Conservation (phyloP, 2,113 vertebrate species). For the Urocolius indicus region DNA sequence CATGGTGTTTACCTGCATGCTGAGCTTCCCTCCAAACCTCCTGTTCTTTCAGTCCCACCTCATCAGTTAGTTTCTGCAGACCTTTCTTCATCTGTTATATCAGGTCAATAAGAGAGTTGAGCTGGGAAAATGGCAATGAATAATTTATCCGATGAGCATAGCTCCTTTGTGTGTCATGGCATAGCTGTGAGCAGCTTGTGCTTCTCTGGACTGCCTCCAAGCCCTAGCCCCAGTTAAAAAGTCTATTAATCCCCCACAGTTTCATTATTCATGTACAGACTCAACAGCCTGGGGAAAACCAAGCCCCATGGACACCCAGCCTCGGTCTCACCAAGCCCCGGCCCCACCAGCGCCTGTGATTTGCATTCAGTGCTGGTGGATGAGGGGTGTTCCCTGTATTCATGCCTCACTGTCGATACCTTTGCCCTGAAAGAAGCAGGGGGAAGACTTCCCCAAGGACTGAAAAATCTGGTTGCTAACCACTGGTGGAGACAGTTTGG, state of each 20-base stretch:
- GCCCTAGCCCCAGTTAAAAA: not conserved
- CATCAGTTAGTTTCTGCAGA: not conserved
- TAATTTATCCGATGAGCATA: not conserved
- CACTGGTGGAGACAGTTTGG: not conserved
- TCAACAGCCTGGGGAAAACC: not conserved
- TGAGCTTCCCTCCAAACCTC: not conserved
- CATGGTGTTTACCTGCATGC: not conserved
- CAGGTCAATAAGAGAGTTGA: not conserved
- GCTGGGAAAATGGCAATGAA: not conserved
- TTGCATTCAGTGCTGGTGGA: not conserved
- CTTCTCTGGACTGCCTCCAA: conserved; percentile 26
- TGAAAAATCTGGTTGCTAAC: not conserved
- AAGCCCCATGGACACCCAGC: not conserved
- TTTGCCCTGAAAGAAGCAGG: not conserved
- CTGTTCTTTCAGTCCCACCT: not conserved
- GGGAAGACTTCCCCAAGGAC: not conserved
- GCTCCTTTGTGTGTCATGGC: not conserved
- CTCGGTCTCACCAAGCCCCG: not conserved
- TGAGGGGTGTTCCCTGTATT: fast-evolving
- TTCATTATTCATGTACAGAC: not conserved
- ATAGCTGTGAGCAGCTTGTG: not conserved
- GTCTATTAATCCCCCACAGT: not conserved
- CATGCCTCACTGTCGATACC: fast-evolving
- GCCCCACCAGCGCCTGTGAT: not conserved
- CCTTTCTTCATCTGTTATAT: not conserved